Conservation (phyloP, 2,113 vertebrate species). For the Hipposideros armiger region DNA sequence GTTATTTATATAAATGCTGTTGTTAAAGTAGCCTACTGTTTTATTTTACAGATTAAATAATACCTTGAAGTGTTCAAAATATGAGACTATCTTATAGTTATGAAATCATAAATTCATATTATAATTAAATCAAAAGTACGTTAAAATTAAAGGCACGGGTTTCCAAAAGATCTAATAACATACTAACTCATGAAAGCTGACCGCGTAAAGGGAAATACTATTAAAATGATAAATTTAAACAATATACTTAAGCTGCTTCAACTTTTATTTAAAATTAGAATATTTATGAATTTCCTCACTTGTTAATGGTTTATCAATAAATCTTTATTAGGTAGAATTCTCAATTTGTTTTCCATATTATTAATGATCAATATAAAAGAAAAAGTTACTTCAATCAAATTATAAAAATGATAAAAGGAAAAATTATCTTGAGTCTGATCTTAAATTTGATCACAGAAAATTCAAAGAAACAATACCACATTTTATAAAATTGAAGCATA, state of each 20-base stretch:
- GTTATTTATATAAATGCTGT: neutral
- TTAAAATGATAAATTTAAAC: slow-evolving; percentile 26
- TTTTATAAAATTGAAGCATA: neutral
- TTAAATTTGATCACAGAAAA: slow-evolving; percentile 40
- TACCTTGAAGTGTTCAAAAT: neutral
- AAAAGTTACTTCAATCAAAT: neutral
- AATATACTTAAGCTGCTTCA: neutral
- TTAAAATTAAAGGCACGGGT: neutral
- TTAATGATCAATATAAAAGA: neutral
- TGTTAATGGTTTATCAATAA: neutral
- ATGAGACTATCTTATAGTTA: neutral
- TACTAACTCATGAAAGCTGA: neutral
- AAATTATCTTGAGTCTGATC: neutral
- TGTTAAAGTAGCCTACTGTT: neutral
- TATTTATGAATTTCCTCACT: neutral
- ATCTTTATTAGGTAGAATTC: neutral
- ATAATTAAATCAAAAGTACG: slow-evolving; percentile 22
- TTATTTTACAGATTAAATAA: neutral
- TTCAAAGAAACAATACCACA: neutral
- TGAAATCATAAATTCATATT: neutral
- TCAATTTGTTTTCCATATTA: neutral
- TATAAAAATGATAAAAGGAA: neutral
- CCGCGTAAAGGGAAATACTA: neutral
- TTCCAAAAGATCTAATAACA: neutral
- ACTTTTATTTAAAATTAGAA: slow-evolving; percentile 34